A percentile compares a stretch with the other conserved stretches of the same genome.
phyloP scores from a whole-genome alignment of 2,888 invertebrate species.

The Metacarcinus magister region DNA sequence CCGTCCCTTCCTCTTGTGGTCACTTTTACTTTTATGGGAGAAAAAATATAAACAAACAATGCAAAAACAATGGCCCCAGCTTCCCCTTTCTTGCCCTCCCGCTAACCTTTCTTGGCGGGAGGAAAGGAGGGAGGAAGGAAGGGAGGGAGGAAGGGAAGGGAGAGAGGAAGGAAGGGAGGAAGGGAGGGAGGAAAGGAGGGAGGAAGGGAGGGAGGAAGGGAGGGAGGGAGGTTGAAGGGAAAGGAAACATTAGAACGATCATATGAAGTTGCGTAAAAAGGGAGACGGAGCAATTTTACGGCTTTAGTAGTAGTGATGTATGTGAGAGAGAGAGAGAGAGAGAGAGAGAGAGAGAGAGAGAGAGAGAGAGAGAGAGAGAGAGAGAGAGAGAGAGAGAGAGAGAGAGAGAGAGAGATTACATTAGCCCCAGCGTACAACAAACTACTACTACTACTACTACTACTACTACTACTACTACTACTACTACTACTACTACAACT shows the following conservation, averaged over 20 bases:
- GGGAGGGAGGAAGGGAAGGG: background rate
- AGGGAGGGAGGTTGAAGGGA: background rate
- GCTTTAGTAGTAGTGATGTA: no score
- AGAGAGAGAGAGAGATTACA: background rate
- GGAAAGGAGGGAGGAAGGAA: no score
- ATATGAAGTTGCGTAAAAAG: no score
- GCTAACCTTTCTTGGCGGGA: no score
- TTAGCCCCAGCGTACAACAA: no score
- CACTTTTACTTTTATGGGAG: background rate
- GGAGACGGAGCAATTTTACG: no score
- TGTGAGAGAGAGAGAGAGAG: no score
- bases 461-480: slow-evolving; percentile 26
- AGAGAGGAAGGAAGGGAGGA: background rate
- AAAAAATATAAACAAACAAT: background rate
- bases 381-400: slow-evolving; percentile 53
- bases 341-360: no score
- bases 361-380: slow-evolving; percentile 45
- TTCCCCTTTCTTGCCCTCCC: background rate
- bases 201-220: background rate
- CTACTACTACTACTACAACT: slow-evolving; percentile 47
- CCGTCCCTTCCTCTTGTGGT: background rate
- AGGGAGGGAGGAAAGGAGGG: background rate
- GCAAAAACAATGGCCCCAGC: background rate
- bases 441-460: background rate
- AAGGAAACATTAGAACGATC: background rate